Evolutionary conservation across 2,113 vertebrate genomes (phyloP).

Genomic region (Nymphicus hollandicus): DNA sequence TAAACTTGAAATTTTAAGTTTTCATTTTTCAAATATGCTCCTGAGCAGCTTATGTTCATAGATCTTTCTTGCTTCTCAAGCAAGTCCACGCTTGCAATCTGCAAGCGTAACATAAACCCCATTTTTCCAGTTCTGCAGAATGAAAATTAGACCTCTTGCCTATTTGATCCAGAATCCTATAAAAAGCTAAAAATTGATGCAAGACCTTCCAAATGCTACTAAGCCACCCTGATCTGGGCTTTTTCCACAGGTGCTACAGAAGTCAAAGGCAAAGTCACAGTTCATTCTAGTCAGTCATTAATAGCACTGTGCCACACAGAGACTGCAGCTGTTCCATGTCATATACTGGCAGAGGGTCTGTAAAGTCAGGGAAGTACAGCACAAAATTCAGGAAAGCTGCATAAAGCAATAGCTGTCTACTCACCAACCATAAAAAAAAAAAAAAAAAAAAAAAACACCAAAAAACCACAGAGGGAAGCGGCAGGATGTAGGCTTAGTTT

Average conservation of each 20-base stretch:
- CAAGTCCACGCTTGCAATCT: neutral
- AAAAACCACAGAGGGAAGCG: neutral
- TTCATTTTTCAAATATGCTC: neutral
- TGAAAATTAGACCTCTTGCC: neutral
- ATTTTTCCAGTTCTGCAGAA: neutral
- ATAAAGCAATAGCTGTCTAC: neutral
- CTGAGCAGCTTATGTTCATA: rapidly evolving
- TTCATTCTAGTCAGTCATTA: neutral
- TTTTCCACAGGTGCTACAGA: neutral
- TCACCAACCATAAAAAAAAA: neutral
- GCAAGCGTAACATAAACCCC: neutral
- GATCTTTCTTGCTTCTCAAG: neutral
- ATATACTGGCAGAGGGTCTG: neutral
- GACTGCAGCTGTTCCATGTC: neutral
- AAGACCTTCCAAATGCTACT: neutral
- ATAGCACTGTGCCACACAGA: neutral
- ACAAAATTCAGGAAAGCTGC: neutral
- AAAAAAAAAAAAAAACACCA: too few relatives aligned
- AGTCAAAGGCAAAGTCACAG: neutral
- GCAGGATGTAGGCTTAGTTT: neutral
- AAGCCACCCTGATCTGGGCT: neutral
- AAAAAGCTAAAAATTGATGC: neutral
- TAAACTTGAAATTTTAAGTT: neutral
- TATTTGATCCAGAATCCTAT: neutral
- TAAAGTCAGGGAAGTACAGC: neutral